Evolutionary conservation across 1,140 invertebrate species (phyloP), one percentile per base, ranked within the genome.

Genomic region (Chionoecetes opilio): DNA sequence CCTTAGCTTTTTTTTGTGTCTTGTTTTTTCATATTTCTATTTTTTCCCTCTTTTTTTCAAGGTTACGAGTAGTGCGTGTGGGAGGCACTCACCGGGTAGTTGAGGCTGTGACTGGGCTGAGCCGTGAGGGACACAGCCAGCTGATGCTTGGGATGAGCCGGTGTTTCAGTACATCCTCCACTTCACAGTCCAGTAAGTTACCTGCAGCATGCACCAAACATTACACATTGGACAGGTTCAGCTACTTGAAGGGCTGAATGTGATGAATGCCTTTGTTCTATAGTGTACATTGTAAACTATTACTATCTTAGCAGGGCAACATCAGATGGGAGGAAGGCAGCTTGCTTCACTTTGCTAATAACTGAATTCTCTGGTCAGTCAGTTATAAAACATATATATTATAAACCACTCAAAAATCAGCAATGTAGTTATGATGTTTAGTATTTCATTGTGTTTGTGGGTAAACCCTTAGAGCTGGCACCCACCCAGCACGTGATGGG

Each of bases 401-500:
- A n/a, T 11, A 53, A 8, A 29, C 46, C 3, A n/a, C 29, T 21
- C 53, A 91, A 26, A 63, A 35, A 75, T 3, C 14, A 29, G 38
- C 0, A 91, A 3, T 31, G 0, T n/a, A 63, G 6, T 17, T 53
- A 53, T 11, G 21, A 17, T 53, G 46, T 14, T 3, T 53, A 53
- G 21, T 53, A 9, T 53, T 53, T 9, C 46, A 91, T n/a, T 21
- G n/a, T 82, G 75, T 46, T 53, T 29, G 29, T 14, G 31, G 34
- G 21, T 32, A 86, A 11, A 17, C 38, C 11, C 21, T 31, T 9
- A 11, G 46, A 53, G 21, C 46, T 14, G 17, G 21, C 5, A 90
- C 41, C 93, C 29, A 96, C 95, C 93, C 1, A 96, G 85, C 8
- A 96, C 85, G 95, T 94, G 85, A 96, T 93, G 29, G 95, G 95